Evolutionary conservation across 2,113 vertebrate species (phyloP).

Genomic region (Phaethornis superciliosus): DNA sequence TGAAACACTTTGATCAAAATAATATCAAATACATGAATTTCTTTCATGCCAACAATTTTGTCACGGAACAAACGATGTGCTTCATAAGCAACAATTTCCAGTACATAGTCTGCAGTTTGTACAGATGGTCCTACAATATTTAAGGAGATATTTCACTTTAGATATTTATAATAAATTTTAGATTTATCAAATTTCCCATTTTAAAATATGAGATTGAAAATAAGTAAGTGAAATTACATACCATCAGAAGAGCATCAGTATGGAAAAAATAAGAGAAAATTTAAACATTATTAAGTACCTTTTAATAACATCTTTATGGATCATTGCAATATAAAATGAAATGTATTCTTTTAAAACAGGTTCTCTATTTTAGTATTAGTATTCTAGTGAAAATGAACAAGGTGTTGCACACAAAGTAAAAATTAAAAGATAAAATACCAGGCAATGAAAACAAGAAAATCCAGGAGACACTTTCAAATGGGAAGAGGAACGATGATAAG

Average conservation of each 20-base stretch:
- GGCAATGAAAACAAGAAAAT: background rate
- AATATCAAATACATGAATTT: conserved; percentile 88
- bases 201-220: conserved; percentile 11
- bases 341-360: background rate
- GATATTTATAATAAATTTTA: background rate
- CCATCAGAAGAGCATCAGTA: conserved; percentile 36
- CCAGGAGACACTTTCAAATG: background rate
- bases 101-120: conserved; percentile 83
- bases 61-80: conserved; percentile 91
- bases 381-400: background rate
- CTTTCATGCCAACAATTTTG: conserved; percentile 88
- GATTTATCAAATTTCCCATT: background rate
- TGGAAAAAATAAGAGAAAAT: conserved; percentile 33
- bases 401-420: background rate
- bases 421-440: background rate
- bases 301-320: background rate
- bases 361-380: background rate
- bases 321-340: background rate
- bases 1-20: conserved; percentile 88
- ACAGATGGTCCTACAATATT: conserved; percentile 78
- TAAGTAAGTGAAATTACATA: conserved; percentile 43
- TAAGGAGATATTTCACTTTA: background rate
- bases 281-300: background rate
- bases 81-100: conserved; percentile 93
- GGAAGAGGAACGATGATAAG: background rate